Percentiles rank a stretch among this genome's conserved stretches.
phyloP scores from a whole-genome alignment of 2,113 vertebrate genomes.

The Cephalopterus ornatus region DNA sequence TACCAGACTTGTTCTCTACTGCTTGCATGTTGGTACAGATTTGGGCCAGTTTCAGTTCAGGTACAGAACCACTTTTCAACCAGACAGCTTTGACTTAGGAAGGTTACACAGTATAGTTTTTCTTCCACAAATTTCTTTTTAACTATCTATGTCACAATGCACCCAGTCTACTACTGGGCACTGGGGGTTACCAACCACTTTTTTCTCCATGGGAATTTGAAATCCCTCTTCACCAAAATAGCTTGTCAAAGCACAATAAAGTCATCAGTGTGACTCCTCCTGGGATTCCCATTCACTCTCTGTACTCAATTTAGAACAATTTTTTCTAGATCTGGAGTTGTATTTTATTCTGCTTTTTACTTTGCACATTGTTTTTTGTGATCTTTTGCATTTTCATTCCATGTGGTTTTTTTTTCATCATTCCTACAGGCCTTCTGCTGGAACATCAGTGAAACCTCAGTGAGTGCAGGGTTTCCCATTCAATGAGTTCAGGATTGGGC shows the following conservation, averaged over 20 bases:
- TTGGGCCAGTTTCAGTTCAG: background rate
- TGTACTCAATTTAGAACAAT: background rate
- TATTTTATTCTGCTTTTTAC: background rate
- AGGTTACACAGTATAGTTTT: background rate
- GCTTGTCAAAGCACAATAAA: background rate
- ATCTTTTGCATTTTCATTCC: background rate
- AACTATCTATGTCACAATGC: background rate
- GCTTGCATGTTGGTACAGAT: background rate
- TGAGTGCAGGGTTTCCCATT: background rate
- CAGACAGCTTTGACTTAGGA: background rate
- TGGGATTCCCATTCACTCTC: background rate
- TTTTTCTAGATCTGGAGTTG: background rate
- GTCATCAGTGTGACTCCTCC: background rate
- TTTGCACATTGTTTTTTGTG: background rate
- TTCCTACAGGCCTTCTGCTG: background rate
- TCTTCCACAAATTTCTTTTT: background rate
- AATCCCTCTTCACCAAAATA: background rate
- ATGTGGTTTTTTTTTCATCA: background rate
- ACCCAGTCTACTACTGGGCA: background rate
- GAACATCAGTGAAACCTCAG: background rate
- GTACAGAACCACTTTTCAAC: background rate
- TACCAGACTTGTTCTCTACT: background rate
- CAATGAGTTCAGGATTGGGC: background rate
- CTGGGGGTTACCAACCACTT: accelerated
- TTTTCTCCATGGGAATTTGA: background rate